phyloP scores from a whole-genome alignment of 2,113 vertebrate genomes.

The Mustelus asterias region DNA sequence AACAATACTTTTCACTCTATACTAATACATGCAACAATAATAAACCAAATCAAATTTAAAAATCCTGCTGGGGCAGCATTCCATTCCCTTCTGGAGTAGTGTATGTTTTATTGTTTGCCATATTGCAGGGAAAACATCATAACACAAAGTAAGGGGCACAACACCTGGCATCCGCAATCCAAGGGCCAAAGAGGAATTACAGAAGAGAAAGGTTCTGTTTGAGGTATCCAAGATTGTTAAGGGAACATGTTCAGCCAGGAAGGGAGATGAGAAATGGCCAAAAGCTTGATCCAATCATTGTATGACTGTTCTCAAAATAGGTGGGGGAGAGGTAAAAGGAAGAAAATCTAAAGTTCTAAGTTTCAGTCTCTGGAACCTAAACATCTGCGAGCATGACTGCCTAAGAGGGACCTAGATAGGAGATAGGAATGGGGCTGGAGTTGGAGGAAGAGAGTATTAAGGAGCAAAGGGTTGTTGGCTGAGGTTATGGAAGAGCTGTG shows the following conservation, averaged over 20 bases:
- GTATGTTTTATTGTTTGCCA: not conserved
- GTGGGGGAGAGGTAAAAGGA: not conserved
- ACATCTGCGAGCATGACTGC: not conserved
- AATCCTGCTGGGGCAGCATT: not conserved
- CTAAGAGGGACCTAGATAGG: not conserved
- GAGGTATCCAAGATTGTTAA: not conserved
- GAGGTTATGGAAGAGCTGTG: not conserved
- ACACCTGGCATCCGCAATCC: not conserved
- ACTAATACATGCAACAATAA: no score
- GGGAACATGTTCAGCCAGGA: not conserved
- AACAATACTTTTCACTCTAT: no score
- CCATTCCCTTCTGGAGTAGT: not conserved
- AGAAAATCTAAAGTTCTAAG: not conserved
- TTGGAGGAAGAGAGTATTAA: not conserved
- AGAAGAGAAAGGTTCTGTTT: not conserved
- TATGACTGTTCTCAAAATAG: no score
- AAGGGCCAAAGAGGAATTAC: not conserved
- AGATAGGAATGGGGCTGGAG: not conserved
- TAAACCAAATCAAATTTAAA: no score
- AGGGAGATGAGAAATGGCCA: not conserved
- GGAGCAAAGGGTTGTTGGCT: not conserved
- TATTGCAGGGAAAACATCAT: not conserved
- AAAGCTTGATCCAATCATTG: not conserved
- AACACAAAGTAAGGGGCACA: not conserved
- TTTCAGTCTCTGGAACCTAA: not conserved